phyloP scores from a whole-genome alignment of 2,113 vertebrate species.

The Corapipo altera region DNA sequence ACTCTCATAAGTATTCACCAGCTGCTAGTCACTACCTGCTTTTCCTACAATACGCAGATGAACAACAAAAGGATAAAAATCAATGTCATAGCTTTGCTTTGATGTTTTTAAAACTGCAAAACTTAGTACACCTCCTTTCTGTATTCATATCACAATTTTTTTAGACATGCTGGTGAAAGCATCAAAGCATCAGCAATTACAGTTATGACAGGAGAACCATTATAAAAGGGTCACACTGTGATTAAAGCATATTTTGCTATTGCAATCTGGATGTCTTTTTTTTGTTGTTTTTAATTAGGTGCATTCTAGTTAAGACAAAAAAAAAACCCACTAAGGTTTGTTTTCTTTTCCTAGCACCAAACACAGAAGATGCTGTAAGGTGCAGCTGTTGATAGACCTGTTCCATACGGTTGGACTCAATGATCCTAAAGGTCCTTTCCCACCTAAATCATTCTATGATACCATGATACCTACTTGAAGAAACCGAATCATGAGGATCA shows the following conservation, averaged over 20 bases:
- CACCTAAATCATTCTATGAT: not conserved
- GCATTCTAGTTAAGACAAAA: not conserved
- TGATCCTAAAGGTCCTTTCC: not conserved
- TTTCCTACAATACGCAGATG: not conserved
- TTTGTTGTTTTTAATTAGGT: conserved; percentile 13
- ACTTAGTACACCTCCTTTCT: not conserved
- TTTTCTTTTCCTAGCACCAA: not conserved
- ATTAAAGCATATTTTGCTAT: conserved; percentile 21
- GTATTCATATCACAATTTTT: not conserved
- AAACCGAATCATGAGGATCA: not conserved
- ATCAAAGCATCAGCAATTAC: conserved; percentile 41
- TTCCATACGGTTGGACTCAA: not conserved
- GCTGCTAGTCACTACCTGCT: not conserved
- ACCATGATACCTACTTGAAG: not conserved
- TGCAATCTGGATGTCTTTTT: not conserved
- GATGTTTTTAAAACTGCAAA: not conserved
- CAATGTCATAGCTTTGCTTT: not conserved
- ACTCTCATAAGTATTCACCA: not conserved
- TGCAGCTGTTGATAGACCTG: not conserved
- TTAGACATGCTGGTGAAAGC: not conserved
- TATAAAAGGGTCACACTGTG: not conserved
- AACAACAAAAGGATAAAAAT: conserved; percentile 2
- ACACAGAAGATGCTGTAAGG: not conserved
- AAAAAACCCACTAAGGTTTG: not conserved
- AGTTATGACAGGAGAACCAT: not conserved